Conservation (phyloP, 2,797 vertebrate genomes). For the Lepilemur ruficaudatus region DNA sequence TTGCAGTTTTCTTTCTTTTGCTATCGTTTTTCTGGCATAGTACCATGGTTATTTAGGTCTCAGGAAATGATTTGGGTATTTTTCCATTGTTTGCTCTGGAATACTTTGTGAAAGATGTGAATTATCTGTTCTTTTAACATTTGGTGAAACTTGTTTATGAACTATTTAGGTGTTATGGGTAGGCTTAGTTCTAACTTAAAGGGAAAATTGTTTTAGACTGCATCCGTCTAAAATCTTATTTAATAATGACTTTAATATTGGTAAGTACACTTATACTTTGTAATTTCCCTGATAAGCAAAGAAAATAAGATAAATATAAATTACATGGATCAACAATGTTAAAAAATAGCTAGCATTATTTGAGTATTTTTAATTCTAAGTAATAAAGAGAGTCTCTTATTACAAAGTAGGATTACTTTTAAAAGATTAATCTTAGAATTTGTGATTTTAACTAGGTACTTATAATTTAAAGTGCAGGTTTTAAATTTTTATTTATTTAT, state of each 20-base stretch:
- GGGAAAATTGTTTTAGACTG: neutral
- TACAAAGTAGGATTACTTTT: neutral
- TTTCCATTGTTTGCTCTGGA: slow-evolving; percentile 45
- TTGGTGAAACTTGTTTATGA: slow-evolving; percentile 49
- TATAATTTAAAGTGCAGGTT: neutral
- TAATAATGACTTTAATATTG: neutral
- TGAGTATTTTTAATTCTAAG: slow-evolving; percentile 3
- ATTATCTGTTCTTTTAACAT: slow-evolving; percentile 36
- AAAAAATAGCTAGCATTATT: neutral
- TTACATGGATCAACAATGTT: neutral
- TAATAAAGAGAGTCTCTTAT: neutral
- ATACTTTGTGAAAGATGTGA: neutral
- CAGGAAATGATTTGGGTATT: neutral
- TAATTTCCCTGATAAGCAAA: slow-evolving; percentile 24
- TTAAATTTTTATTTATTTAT: neutral
- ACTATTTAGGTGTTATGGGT: slow-evolving; percentile 30
- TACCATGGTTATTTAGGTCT: neutral
- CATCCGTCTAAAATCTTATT: neutral
- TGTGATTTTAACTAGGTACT: neutral
- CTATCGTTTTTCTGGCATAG: neutral
- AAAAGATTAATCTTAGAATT: neutral
- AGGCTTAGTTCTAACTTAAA: slow-evolving; percentile 25
- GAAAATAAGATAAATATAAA: neutral
- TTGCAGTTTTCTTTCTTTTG: neutral
- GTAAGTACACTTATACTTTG: neutral